These are phyloP conservation scores for Galeopsomyia nigrocyanea DNA, from an alignment of 2,888 invertebrate genomes.

Conservation along the genomic window DNA sequence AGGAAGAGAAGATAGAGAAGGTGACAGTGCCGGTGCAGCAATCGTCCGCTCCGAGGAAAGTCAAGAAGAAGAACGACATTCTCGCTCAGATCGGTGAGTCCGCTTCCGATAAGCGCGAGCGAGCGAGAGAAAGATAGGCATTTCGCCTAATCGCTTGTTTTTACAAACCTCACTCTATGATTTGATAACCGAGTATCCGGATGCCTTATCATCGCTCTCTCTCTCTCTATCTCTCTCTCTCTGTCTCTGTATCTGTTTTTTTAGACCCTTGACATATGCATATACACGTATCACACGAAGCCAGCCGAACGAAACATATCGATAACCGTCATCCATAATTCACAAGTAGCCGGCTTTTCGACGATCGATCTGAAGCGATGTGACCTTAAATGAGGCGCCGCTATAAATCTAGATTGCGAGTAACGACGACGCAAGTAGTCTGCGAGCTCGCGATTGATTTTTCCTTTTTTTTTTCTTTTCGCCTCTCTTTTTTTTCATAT, in stretches of 20 bases:
- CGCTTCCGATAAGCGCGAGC: not conserved
- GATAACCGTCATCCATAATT: slow-evolving; percentile 45
- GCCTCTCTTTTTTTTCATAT: slow-evolving; percentile 1
- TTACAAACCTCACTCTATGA: slow-evolving; percentile 19
- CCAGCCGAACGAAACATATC: slow-evolving; percentile 31
- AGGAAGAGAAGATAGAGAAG: slow-evolving; percentile 56
- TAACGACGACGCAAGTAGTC: not conserved
- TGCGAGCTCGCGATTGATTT: slow-evolving; percentile 6
- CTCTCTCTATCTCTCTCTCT: not conserved
- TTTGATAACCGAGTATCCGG: slow-evolving; percentile 3
- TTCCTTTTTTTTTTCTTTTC: too few species aligned
- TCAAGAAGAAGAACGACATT: slow-evolving; percentile 75
- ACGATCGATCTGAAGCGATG: slow-evolving; percentile 42
- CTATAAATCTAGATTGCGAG: slow-evolving; percentile 37
- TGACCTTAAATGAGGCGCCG: slow-evolving; percentile 40
- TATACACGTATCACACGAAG: too few species aligned
- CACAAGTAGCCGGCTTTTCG: slow-evolving; percentile 27
- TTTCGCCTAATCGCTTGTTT: slow-evolving; percentile 29
- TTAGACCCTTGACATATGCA: slow-evolving; percentile 31
- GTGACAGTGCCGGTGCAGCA: slow-evolving; percentile 50
- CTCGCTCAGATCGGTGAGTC: slow-evolving; percentile 72
- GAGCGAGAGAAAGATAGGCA: not conserved
- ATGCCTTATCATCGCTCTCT: slow-evolving; percentile 38
- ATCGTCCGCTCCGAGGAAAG: slow-evolving; percentile 62
- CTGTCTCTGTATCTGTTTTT: too few species aligned